Percentiles rank a stretch among this genome's conserved stretches.
Evolutionary conservation across 2,888 invertebrate species (phyloP).

Genomic region (Sthenelais limicola): DNA sequence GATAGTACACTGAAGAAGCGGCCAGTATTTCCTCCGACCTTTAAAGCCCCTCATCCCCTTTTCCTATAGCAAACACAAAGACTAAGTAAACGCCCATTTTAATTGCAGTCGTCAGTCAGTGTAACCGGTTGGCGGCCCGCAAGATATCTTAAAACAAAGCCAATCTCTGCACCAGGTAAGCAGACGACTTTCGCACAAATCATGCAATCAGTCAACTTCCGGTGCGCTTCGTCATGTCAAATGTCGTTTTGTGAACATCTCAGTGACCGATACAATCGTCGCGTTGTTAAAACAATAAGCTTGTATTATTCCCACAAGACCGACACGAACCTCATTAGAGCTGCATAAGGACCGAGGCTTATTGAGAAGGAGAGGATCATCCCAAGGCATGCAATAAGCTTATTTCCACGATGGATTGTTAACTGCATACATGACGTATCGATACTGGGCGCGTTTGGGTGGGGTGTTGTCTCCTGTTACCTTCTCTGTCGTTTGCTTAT

Average conservation of each 20-base stretch:
- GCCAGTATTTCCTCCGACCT: no score
- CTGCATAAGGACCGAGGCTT: background rate
- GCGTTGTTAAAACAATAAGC: constrained; percentile 29
- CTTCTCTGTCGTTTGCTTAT: background rate
- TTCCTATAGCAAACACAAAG: constrained; percentile 25
- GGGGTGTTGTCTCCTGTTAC: background rate
- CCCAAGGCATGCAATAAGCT: constrained; percentile 7
- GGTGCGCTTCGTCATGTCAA: constrained; percentile 20
- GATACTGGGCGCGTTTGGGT: background rate
- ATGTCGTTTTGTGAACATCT: background rate
- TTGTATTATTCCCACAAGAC: background rate
- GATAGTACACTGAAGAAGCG: no score
- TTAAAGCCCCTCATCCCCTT: constrained; percentile 10
- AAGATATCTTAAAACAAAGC: constrained; percentile 25
- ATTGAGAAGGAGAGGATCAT: background rate
- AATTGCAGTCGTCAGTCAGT: constrained; percentile 28
- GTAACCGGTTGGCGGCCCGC: background rate
- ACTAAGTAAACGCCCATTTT: constrained; percentile 26
- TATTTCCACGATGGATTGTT: constrained; percentile 4
- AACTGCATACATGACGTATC: constrained; percentile 4
- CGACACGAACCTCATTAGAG: constrained; percentile 20
- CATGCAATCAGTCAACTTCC: constrained; percentile 29
- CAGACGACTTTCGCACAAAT: constrained; percentile 13
- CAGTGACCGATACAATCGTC: constrained; percentile 4
- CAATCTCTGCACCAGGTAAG: constrained; percentile 16